These are phyloP conservation scores for Himantopus leucocephalus DNA, from an alignment of 2,113 vertebrate species.

Conservation along the genomic window DNA sequence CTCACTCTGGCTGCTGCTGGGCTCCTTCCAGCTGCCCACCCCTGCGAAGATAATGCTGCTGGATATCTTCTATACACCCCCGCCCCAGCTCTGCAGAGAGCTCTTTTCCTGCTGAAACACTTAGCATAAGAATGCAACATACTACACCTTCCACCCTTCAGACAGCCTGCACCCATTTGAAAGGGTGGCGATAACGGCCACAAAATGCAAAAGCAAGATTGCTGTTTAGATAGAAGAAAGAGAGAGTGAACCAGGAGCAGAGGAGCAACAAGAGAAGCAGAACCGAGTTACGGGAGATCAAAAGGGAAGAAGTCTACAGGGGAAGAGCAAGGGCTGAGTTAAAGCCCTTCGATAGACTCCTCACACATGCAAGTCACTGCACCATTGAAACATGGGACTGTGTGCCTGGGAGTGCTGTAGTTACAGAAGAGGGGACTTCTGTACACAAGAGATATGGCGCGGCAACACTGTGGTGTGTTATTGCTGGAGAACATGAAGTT, in stretches of 20 bases:
- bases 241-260: not conserved
- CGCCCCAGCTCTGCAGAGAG: not conserved
- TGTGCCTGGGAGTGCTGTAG: not conserved
- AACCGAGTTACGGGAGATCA: not conserved
- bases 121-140: not conserved
- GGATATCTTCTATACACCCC: not conserved
- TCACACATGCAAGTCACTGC: not conserved
- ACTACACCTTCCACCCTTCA: not conserved
- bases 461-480: not conserved
- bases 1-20: not conserved
- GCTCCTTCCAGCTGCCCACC: not conserved
- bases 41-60: not conserved
- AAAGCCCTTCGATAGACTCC: not conserved
- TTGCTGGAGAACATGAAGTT: constrained; percentile 12
- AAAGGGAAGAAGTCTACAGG: not conserved
- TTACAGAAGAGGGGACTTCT: not conserved
- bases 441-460: not conserved
- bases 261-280: not conserved
- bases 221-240: not conserved
- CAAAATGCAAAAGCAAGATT: not conserved
- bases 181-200: not conserved
- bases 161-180: not conserved
- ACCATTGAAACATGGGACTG: fast-evolving
- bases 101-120: not conserved
- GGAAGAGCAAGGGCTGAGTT: not conserved